Conservation (phyloP, 2,888 invertebrate genomes). For the Biston stratarius region DNA sequence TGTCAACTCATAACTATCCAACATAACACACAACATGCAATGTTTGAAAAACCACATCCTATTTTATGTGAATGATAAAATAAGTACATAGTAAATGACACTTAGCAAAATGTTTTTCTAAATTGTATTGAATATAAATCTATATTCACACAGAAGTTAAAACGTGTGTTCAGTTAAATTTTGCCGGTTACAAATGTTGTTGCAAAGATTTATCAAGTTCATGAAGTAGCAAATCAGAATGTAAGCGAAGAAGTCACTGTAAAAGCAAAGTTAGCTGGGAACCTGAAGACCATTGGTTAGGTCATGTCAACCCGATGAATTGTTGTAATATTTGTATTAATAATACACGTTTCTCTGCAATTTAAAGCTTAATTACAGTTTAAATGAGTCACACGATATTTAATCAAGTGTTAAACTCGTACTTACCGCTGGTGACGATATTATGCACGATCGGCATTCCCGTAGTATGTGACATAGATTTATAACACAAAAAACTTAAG, state of each 20-base stretch:
- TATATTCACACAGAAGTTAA: background rate
- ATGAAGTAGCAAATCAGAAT: background rate
- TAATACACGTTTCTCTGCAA: constrained; percentile 13
- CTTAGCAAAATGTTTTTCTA: background rate
- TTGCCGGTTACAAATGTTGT: constrained; percentile 2
- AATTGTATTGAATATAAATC: too few species aligned
- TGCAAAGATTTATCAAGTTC: constrained; percentile 5
- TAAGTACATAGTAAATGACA: background rate
- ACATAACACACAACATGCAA: background rate
- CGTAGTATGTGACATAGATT: constrained; percentile 65
- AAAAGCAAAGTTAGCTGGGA: constrained; percentile 16
- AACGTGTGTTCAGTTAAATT: background rate
- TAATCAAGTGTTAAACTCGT: constrained; percentile 56
- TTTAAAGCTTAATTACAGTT: constrained; percentile 37
- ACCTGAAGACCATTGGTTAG: constrained; percentile 25
- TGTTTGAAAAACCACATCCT: constrained; percentile 8
- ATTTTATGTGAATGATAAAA: background rate
- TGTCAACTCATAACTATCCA: too few species aligned
- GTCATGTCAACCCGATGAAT: background rate
- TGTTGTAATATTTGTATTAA: background rate
- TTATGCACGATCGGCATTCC: constrained; percentile 82
- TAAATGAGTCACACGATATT: constrained; percentile 60
- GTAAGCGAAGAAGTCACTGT: constrained; percentile 22
- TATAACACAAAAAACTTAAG: constrained; percentile 75
- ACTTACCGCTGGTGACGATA: constrained; percentile 81